phyloP scores from a whole-genome alignment of 2,888 invertebrate genomes.

The Metacarcinus magister region DNA sequence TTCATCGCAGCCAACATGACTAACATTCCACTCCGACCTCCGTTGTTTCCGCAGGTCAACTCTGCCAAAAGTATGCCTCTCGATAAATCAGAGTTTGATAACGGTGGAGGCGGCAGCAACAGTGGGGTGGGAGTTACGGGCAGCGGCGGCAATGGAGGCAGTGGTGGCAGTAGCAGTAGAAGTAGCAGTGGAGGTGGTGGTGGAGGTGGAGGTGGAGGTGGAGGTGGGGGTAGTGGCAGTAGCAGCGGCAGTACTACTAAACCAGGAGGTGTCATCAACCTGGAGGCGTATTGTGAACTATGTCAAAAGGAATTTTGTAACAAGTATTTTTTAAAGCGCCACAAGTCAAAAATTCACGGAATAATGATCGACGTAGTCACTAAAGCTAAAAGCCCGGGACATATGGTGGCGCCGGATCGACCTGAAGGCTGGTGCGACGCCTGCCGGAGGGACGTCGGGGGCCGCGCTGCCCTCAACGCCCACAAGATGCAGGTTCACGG shows the following conservation, averaged over 20 bases:
- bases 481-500: slow-evolving; percentile 80
- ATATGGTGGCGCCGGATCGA: slow-evolving; percentile 73
- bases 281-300: slow-evolving; percentile 82
- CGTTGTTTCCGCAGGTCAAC: slow-evolving; percentile 81
- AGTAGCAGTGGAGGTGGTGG: slow-evolving; percentile 70
- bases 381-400: slow-evolving; percentile 75
- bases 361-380: slow-evolving; percentile 81
- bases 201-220: slow-evolving; percentile 35
- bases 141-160: background rate
- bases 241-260: slow-evolving; percentile 63
- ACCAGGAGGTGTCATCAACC: slow-evolving; percentile 80
- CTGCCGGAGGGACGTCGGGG: slow-evolving; percentile 77
- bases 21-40: slow-evolving; percentile 81
- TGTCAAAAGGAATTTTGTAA: slow-evolving; percentile 83
- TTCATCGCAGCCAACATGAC: slow-evolving; percentile 83
- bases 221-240: background rate
- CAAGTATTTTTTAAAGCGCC: slow-evolving; percentile 81
- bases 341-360: slow-evolving; percentile 81
- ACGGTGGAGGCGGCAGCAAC: slow-evolving; percentile 46
- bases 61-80: slow-evolving; percentile 69
- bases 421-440: slow-evolving; percentile 82
- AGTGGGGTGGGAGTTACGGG: slow-evolving; percentile 72
- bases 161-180: slow-evolving; percentile 50
- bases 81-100: slow-evolving; percentile 42
- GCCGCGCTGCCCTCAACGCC: slow-evolving; percentile 77